Evolutionary conservation across 2,113 vertebrate species (phyloP), one percentile per base, ranked within the genome.

Genomic region (Nyctereutes procyonoides): DNA sequence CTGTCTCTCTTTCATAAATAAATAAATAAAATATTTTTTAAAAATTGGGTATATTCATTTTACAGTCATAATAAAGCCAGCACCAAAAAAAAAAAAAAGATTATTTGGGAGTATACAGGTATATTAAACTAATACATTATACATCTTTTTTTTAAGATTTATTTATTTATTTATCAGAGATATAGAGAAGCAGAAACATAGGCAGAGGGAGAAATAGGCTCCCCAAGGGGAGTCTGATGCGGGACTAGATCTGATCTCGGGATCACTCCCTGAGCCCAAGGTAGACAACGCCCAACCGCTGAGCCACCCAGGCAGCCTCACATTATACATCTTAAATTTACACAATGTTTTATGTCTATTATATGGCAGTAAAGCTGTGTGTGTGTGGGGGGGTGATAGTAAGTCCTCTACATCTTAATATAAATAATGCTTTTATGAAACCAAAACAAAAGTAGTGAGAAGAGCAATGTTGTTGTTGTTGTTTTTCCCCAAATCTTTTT

Each of bases 391-490:
- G 10, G 30, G 9, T 48, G 58, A 53, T 35, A 67, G 7, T 91
- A 88, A 81, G 63, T 26, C 32, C 4, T 28, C 22, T 67, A 8
- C 13, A 32, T 67, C 92, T 74, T 89, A 92, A 90, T 35, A 74
- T 80, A 79, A 85, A 71, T 89, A 80, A 26, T 56, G 74, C 8
- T 26, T 65, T 81, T 86, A 74, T 80, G 28, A 56, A 63, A 74
- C 93, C 26, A 79, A 88, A 96, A 92, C 11, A 90, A 74, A 96
- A 76, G 11, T 81, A 80, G 56, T 88, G 53, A 81, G 53, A 67
- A 88, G 30, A 92, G 16, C 71, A 17, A 15, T 24, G 51, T 53
- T 58, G 11, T 95, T n/a, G n/a, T 84, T 63, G 79, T 32, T 35
- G 63, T 82, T 51, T 77, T 60, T 48, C 3, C 11, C 20, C 62